phyloP scores from a whole-genome alignment of 2,888 invertebrate species.

The Protodeltote pygarga region DNA sequence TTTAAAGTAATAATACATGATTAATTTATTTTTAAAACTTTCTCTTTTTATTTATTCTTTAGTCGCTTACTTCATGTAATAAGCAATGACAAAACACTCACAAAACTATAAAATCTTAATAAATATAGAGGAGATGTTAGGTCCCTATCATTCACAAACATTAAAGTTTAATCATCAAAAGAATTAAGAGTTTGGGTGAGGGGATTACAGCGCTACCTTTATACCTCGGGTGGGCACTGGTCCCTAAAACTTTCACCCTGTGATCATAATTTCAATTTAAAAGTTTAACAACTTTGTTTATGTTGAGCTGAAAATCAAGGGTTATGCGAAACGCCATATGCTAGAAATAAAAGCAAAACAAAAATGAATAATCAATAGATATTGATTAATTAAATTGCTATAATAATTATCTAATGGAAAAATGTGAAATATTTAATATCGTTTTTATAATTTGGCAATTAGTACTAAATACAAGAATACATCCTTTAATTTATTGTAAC shows the following conservation, averaged over 20 bases:
- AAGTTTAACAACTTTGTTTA: constrained; percentile 67
- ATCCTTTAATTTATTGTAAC: too few relatives aligned
- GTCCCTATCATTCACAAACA: constrained; percentile 21
- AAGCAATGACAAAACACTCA: too few relatives aligned
- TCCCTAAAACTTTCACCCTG: constrained; percentile 61
- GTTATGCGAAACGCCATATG: constrained; percentile 44
- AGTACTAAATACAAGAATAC: too few relatives aligned
- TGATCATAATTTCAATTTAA: constrained; percentile 74
- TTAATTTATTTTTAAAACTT: too few relatives aligned
- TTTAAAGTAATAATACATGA: too few relatives aligned
- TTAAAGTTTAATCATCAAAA: constrained; percentile 35
- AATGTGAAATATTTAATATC: too few relatives aligned
- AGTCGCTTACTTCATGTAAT: too few relatives aligned
- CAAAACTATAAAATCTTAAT: neutral
- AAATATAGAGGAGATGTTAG: constrained; percentile 2
- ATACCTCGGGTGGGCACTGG: constrained; percentile 44
- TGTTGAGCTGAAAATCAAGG: constrained; percentile 54
- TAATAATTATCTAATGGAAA: neutral
- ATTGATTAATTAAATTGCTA: neutral
- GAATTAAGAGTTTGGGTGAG: constrained; percentile 40
- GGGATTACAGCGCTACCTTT: constrained; percentile 43
- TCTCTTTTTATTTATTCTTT: too few relatives aligned
- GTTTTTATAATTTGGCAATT: too few relatives aligned
- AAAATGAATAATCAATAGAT: constrained; percentile 1
- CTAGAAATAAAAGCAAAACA: constrained; percentile 23